Evolutionary conservation across 2,113 vertebrate genomes (phyloP).

Genomic region (Heliornis fulica): DNA sequence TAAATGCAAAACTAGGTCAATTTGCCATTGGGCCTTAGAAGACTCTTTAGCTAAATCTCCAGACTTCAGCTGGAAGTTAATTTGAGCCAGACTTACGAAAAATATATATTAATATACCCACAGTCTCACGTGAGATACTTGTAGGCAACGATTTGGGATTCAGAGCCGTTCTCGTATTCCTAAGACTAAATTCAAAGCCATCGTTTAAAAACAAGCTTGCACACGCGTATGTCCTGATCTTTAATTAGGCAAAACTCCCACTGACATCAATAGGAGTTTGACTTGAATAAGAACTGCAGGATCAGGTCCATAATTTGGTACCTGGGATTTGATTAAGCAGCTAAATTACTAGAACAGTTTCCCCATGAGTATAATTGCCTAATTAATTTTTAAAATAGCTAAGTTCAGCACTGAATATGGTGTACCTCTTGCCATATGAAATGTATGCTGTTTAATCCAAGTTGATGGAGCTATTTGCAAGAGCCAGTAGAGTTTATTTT

Average conservation of each 20-base stretch:
- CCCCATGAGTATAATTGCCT: constrained; percentile 58
- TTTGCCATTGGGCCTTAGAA: constrained; percentile 30
- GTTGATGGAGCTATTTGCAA: constrained; percentile 22
- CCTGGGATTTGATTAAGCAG: constrained; percentile 65
- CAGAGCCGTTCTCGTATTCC: constrained; percentile 36
- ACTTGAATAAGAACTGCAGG: constrained; percentile 67
- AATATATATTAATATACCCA: constrained; percentile 25
- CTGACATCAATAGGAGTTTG: constrained; percentile 61
- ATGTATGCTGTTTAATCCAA: constrained; percentile 13
- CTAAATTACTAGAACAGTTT: constrained; percentile 60
- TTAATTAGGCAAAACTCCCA: constrained; percentile 67
- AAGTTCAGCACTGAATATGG: constrained; percentile 41
- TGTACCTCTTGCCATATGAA: constrained; percentile 12
- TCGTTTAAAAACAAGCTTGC: constrained; percentile 27
- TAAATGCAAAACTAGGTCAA: constrained; percentile 43
- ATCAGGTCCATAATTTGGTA: constrained; percentile 68
- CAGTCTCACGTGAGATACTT: constrained; percentile 48
- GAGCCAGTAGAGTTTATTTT: not conserved
- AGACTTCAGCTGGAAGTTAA: constrained; percentile 51
- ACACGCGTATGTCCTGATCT: constrained; percentile 45
- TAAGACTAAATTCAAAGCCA: constrained; percentile 55
- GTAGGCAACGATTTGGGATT: constrained; percentile 29
- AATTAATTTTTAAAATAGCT: constrained; percentile 69
- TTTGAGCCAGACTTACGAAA: constrained; percentile 40
- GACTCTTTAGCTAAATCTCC: constrained; percentile 47